Evolutionary conservation across 2,888 invertebrate genomes (phyloP), one percentile per base, ranked within the genome.

Genomic region (Chrysotoxum bicinctum): DNA sequence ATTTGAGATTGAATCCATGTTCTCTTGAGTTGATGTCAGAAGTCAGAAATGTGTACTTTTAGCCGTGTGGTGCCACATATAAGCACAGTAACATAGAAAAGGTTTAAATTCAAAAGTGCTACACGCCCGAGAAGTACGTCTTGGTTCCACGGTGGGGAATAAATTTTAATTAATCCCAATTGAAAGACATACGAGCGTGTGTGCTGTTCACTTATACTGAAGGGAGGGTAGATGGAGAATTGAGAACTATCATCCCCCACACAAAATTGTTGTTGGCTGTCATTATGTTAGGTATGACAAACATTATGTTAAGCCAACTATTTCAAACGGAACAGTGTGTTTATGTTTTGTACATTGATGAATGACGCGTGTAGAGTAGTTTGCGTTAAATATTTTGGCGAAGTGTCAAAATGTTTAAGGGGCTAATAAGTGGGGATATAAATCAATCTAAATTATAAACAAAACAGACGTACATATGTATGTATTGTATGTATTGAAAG

Each of bases 11-110:
- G 58, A 58, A 58, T 37, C 12, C 35, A 37, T 21, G 32, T 56
- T 21, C 10, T 35, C 32, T 32, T 56, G 56, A 35, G 58, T 21
- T 58, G 35, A 58, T 58, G 58, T 58, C 58, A 58, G 58, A 58
- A 37, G 35, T 58, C 58, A 58, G 21, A 58, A 58, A 58, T 58
- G 58, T 58, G 58, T 58, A 37, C 58, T 37, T 37, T 58, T 21
- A 35, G 35, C 37, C 58, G 37, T 21, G 21, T 58, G 30, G 37
- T 58, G 52, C 35, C 35, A 14, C 35, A 56, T 9, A 35, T 14
- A 19, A 3, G 3, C 3, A 26, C 26, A 52, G 23, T 52, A 9
- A 12, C 10, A 50, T 23, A 23, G 23, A 16, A 16, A 8, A 7
- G 23, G 1, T 50, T 50, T 26, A 50, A 26, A 26, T 50, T 50